Conservation (phyloP, 1,140 invertebrate species). For the Cydia pomonella region DNA sequence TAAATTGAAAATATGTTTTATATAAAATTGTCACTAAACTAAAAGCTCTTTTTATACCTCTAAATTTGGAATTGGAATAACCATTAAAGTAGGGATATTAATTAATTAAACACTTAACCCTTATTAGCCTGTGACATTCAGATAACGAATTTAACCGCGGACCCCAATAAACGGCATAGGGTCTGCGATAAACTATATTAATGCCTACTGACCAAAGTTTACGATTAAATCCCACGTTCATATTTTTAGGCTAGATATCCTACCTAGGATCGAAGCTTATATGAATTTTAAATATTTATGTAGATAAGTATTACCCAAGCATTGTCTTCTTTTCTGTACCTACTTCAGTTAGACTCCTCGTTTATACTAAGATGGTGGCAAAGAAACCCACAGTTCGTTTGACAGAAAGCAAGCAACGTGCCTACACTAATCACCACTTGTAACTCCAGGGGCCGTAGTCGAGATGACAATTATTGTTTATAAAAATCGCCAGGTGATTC, state of each 20-base stretch:
- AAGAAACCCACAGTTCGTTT: too few species aligned
- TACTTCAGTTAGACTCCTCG: too few species aligned
- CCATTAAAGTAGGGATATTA: not conserved
- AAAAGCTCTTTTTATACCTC: not conserved
- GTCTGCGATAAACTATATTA: constrained; percentile 12
- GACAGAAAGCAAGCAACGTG: too few species aligned
- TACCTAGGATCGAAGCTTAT: too few species aligned
- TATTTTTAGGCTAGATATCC: not conserved
- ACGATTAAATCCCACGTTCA: not conserved
- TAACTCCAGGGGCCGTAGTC: too few species aligned
- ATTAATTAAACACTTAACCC: constrained; percentile 5
- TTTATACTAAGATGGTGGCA: too few species aligned
- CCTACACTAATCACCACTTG: too few species aligned
- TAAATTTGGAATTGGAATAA: not conserved
- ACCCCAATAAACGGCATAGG: constrained; percentile 7
- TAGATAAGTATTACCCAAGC: too few species aligned
- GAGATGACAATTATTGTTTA: too few species aligned
- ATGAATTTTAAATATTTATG: too few species aligned
- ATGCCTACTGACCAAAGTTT: not conserved
- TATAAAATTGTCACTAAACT: not conserved
- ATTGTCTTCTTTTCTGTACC: too few species aligned
- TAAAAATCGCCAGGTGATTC: too few species aligned
- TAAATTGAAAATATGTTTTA: not conserved
- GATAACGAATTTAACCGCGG: constrained; percentile 14
- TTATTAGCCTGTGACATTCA: constrained; percentile 13